Evolutionary conservation across 2,888 invertebrate species (phyloP).

Genomic region (Disparrhopalites patrizii): DNA sequence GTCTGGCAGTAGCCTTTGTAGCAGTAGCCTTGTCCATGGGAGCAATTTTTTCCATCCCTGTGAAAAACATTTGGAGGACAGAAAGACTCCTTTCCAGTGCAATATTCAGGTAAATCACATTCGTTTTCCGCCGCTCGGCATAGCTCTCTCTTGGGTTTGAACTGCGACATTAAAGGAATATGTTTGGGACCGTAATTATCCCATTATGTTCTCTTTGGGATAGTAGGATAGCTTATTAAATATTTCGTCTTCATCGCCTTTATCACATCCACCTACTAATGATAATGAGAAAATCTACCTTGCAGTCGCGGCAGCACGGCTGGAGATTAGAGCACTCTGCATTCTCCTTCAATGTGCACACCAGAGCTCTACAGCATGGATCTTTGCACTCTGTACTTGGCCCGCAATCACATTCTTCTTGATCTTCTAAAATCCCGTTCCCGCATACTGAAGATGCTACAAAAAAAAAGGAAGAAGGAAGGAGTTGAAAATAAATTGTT

Average conservation of each 20-base stretch:
- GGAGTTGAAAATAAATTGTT: no score
- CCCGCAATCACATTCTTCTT: constrained; percentile 68
- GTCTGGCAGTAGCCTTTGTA: constrained; percentile 91
- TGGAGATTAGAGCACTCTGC: constrained; percentile 86
- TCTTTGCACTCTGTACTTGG: constrained; percentile 97
- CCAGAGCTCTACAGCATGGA: constrained; percentile 96
- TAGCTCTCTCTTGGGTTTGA: constrained; percentile 68
- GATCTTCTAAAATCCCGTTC: constrained; percentile 88
- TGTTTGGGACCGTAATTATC: no score
- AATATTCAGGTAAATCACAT: constrained; percentile 93
- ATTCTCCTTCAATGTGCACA: constrained; percentile 88
- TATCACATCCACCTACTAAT: background rate
- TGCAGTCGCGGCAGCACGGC: constrained; percentile 84
- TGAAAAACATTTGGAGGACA: constrained; percentile 87
- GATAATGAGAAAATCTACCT: constrained; percentile 64
- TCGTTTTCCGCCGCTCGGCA: constrained; percentile 85
- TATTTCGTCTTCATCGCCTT: background rate
- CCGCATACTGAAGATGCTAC: no score
- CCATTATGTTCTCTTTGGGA: no score
- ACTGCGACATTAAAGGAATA: constrained; percentile 57
- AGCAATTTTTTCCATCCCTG: constrained; percentile 87
- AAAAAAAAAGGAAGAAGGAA: no score
- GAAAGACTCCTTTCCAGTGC: constrained; percentile 78
- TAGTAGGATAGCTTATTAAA: background rate
- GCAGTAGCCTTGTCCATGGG: constrained; percentile 71